phyloP scores from a whole-genome alignment of 2,113 vertebrate species.

The Donacobius atricapilla region DNA sequence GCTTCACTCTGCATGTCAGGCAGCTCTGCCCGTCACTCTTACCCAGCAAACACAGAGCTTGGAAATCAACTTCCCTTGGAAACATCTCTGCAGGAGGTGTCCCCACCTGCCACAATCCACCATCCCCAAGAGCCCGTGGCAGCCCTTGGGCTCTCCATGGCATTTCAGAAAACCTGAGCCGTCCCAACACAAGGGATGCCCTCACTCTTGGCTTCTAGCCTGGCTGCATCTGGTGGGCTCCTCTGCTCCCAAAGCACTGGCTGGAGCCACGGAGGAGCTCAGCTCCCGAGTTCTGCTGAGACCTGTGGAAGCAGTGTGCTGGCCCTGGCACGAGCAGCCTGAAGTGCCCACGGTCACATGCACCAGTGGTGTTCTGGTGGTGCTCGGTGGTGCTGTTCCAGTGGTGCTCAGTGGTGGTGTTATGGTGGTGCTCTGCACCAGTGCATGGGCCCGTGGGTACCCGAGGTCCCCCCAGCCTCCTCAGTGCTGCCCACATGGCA shows the following conservation, averaged over 20 bases:
- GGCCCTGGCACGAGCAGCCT: not conserved
- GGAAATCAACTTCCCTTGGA: not conserved
- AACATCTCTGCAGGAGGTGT: not conserved
- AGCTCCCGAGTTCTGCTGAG: not conserved
- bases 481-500: rapidly evolving
- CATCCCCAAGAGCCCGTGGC: not conserved
- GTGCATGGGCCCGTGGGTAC: not conserved
- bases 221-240: not conserved
- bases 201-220: not conserved
- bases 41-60: not conserved
- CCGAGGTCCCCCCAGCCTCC: not conserved
- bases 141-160: not conserved
- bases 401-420: not conserved
- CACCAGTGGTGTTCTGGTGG: not conserved
- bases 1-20: rapidly evolving
- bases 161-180: not conserved
- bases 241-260: rapidly evolving
- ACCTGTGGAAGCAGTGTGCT: not conserved
- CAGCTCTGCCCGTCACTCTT: not conserved
- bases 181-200: rapidly evolving
- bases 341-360: not conserved
- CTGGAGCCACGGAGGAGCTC: not conserved
- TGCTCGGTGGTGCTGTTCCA: not conserved
- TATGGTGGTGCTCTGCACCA: not conserved
- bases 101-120: not conserved